Percentiles rank a stretch among this genome's conserved stretches.
Conservation (phyloP, 2,113 vertebrate genomes). For the Eudyptes chrysolophus region DNA sequence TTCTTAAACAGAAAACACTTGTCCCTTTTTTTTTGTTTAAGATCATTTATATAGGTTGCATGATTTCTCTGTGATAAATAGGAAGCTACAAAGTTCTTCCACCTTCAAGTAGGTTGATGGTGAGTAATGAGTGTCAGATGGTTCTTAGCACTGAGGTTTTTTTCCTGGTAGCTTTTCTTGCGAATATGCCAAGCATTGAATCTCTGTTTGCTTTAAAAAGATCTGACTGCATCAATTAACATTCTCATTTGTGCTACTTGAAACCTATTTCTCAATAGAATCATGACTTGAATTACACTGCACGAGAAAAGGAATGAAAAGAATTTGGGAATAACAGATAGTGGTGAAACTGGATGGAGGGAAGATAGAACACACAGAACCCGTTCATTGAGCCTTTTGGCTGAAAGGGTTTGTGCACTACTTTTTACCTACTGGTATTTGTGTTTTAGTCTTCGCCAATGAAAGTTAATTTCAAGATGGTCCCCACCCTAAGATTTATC, state of each 20-base stretch:
- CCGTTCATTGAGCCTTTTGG: not conserved
- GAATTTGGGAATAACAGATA: slow-evolving; percentile 22
- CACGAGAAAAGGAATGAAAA: not conserved
- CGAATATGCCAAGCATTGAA: not conserved
- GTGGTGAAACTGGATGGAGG: not conserved
- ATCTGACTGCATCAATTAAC: slow-evolving; percentile 38
- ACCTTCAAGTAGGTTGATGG: slow-evolving; percentile 29
- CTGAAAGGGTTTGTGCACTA: slow-evolving; percentile 1
- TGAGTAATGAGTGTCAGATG: slow-evolving; percentile 38
- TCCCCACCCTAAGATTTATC: not conserved
- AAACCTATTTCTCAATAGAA: slow-evolving; percentile 38
- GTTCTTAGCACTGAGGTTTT: not conserved
- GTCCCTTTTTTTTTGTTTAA: not conserved
- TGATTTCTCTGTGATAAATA: not conserved
- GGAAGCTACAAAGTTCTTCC: not conserved
- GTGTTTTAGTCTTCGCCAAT: not conserved
- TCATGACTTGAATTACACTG: not conserved
- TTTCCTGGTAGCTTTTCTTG: slow-evolving; percentile 9
- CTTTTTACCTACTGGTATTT: not conserved
- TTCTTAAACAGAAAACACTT: not conserved
- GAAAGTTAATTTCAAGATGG: not conserved
- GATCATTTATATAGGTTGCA: not conserved
- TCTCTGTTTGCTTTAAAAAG: slow-evolving; percentile 47
- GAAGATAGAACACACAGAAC: not conserved
- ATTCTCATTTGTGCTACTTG: slow-evolving; percentile 36